Base-by-base conservation (phyloP, 1,140 invertebrate genomes). In the Brachionus plicatilis region DNA sequence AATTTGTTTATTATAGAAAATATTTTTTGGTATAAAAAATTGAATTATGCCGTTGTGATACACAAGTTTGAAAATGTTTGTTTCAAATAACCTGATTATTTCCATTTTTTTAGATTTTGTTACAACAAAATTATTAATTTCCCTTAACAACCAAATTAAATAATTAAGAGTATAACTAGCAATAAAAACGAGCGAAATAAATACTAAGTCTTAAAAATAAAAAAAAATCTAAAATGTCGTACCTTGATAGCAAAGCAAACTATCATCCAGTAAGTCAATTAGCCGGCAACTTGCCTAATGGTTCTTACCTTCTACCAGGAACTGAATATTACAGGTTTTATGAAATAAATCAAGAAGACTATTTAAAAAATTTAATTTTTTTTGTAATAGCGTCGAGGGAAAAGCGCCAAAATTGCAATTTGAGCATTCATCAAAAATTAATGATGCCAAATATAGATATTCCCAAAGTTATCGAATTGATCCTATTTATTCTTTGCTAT, bases 251-350 rank as follows among this genome's bases (percentile, higher is more conserved):
- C 50, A 82, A 65, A 82, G 79, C 53, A 20, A 60, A 68, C 24
- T 82, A 65, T 65, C 53, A 82, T 82, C 79, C 79, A 82, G 79
- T 60, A 12, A 82, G 79, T 41, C 37, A 82, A 82, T 27, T 82
- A 27, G 79, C 79, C 45, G 53, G 50, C 24, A 60, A 82, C 27
- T 65, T 65, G 14, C 50, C 79, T 4, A 82, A 68, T 82, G 79
- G 79, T 14, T 65, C 79, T 12, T 65, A 60, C 41, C 20, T 68
- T 37, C 37, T 65, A 27, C 53, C 79, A n/a, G 79, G 79, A 60
- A 82, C 60, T 68, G 76, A 65, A 56, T 80, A 60, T 56, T 80
- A 80, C 45, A 60, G 50, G 76, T 80, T 33, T 33, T 56, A 3
- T 27, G 7, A n/a, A 41, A 50, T 47, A 53, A 33, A 79, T 43